Evolutionary conservation across 2,797 vertebrate species (phyloP), one percentile per base, ranked within the genome.

Genomic region (Euphonia xanthogaster): DNA sequence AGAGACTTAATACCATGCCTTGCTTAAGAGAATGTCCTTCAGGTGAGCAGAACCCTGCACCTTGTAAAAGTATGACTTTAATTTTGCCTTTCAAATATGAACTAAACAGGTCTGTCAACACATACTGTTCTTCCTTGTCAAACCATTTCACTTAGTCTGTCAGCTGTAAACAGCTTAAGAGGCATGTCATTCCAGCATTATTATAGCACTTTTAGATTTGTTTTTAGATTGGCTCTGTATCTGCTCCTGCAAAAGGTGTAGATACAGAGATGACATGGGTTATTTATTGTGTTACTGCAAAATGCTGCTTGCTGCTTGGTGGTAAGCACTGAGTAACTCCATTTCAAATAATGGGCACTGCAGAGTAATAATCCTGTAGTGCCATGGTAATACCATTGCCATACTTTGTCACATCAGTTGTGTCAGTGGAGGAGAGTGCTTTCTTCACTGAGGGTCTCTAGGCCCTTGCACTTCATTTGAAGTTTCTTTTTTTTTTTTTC

Each of bases 131-230:
- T 94, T 96, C 83, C 95, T 90, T 97, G 95, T 97, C 95, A 97
- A 94, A 60, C 89, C 48, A 78, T 96, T 96, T 97, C 92, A 90
- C 94, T 97, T 91, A 89, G 65, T 77, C 92, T 97, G 97, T 97
- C 97, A 97, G 91, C 95, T 97, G 96, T 96, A 97, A 97, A 97
- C 95, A 97, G 95, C 93, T 97, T 97, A 97, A 97, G 96, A 97
- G 96, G 94, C 97, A 96, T 97, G 96, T 96, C 96, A 97, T 97
- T 88, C 86, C 19, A 1, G 83, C 83, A 95, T 96, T 97, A 96
- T 97, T 97, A 97, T 91, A 94, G 94, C 94, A 94, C 94, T 96
- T 93, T 78, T 75, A 96, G 97, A 97, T 97, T 97, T 97, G 94
- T 77, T 96, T 97, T 96, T 86, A 95, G 97, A 97, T 96, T 92